Percentiles rank a stretch among this genome's conserved stretches.
These are phyloP conservation scores for Leucophenga varia DNA, from an alignment of 1,140 invertebrate species.

Conservation along the genomic window DNA sequence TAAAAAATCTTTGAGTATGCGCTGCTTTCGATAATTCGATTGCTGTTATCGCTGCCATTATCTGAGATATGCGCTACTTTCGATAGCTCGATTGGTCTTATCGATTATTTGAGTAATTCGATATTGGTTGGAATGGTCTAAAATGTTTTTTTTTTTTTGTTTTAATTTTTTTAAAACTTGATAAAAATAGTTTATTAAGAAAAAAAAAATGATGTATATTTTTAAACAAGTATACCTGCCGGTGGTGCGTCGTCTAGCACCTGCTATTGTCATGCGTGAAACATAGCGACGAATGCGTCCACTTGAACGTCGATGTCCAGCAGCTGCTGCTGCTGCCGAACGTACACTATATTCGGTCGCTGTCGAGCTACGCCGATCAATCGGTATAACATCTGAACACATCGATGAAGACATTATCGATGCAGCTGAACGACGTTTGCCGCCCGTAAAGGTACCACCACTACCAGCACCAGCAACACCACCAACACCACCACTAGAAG, in stretches of 20 bases:
- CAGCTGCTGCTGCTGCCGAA: slow-evolving; percentile 8
- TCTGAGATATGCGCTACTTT: too few relatives aligned
- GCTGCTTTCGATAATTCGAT: too few relatives aligned
- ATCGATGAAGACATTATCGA: slow-evolving; percentile 53
- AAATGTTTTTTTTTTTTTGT: too few relatives aligned
- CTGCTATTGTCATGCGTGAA: slow-evolving; percentile 51
- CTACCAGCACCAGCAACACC: slow-evolving; percentile 33
- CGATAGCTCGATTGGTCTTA: too few relatives aligned
- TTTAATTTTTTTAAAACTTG: not conserved
- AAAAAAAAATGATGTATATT: not conserved
- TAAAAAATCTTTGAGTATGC: too few relatives aligned
- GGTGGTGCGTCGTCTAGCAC: slow-evolving; percentile 49
- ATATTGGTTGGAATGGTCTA: too few relatives aligned
- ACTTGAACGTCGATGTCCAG: slow-evolving; percentile 37
- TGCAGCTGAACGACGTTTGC: slow-evolving; percentile 44
- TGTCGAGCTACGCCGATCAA: slow-evolving; percentile 50
- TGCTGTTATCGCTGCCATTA: too few relatives aligned
- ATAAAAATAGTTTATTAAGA: not conserved
- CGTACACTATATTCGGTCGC: slow-evolving; percentile 46
- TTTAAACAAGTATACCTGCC: too few relatives aligned
- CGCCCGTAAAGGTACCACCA: slow-evolving; percentile 32
- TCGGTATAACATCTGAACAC: slow-evolving; percentile 44
- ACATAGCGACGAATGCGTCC: slow-evolving; percentile 47
- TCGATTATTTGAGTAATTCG: too few relatives aligned
- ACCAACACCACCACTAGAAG: slow-evolving; percentile 32